Percentiles rank a stretch among this genome's conserved stretches.
Evolutionary conservation across 2,797 vertebrate species (phyloP).

Genomic region (Silurus lanzhouensis): DNA sequence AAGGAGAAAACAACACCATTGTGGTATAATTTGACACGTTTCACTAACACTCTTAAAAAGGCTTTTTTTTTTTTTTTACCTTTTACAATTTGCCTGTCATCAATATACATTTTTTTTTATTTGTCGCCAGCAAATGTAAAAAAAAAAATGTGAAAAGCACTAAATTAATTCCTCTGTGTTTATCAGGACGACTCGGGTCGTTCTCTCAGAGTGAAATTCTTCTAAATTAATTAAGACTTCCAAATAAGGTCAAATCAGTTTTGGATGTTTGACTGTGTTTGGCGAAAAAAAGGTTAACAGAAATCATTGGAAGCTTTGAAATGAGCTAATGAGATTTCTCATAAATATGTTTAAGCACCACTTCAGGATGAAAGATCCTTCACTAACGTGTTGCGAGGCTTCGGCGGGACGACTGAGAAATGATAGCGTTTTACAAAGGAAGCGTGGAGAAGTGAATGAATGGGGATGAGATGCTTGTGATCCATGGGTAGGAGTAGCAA

Average conservation of each 20-base stretch:
- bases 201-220: background rate
- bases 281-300: background rate
- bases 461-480: background rate
- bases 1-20: background rate
- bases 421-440: background rate
- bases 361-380: conserved; percentile 26
- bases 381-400: conserved; percentile 3
- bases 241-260: conserved; percentile 12
- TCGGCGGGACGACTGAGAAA: background rate
- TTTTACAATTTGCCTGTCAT: background rate
- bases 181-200: background rate
- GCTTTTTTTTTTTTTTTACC: background rate
- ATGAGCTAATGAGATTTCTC: conserved; percentile 30
- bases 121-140: background rate
- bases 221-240: conserved; percentile 27
- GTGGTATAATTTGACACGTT: background rate
- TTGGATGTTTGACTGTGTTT: background rate
- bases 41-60: background rate
- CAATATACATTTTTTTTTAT: background rate
- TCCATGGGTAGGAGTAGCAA: background rate
- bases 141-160: background rate
- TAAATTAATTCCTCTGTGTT: background rate
- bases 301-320: conserved; percentile 31
- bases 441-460: background rate
- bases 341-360: conserved; percentile 19